Evolutionary conservation across 2,113 vertebrate genomes (phyloP), one percentile per base, ranked within the genome.

Genomic region (Sprattus sprattus): DNA sequence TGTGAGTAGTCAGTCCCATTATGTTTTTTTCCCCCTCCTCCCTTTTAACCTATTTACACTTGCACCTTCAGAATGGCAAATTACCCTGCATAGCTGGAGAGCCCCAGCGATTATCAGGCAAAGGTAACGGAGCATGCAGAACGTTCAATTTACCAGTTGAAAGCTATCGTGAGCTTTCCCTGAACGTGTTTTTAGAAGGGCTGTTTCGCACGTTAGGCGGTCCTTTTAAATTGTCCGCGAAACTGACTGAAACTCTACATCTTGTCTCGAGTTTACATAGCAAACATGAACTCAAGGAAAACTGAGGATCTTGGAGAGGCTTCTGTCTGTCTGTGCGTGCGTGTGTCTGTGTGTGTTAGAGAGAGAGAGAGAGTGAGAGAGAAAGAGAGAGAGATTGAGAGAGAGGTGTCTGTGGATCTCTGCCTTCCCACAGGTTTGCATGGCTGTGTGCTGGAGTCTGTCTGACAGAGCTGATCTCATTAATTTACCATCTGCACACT

Each of bases 91-190:
- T 71, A 4, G 25, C 25, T 16, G 64, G 25, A 71, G n/a, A 90
- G 81, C 88, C 86, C 85, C 88, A 85, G 90, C 92, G 91, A 93
- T 94, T 93, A 94, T 93, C 87, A 87, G 89, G 88, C 91, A 86
- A 90, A 89, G 90, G 91, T 91, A 93, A 93, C 89, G 90, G 91
- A 89, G 91, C 91, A 86, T 91, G 86, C 88, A 88, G 92, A 93
- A 92, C 92, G 91, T 92, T 91, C 90, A 94, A 93, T 94, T 94
- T 94, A 85, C 90, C 89, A 88, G 88, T 91, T 92, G 91, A 93
- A 94, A 92, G 92, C 87, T 83, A 91, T 90, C 83, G 84, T 88
- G 87, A 88, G 85, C 49, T 80, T 60, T 60, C 20, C 20, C 60
- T 39, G 80, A 84, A 83, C 84, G 46, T 78, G 85, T 85, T 45